Percentiles rank a stretch among this genome's conserved stretches.
Evolutionary conservation across 2,888 invertebrate genomes (phyloP).

Genomic region (Trypoxylon attenuatum): DNA sequence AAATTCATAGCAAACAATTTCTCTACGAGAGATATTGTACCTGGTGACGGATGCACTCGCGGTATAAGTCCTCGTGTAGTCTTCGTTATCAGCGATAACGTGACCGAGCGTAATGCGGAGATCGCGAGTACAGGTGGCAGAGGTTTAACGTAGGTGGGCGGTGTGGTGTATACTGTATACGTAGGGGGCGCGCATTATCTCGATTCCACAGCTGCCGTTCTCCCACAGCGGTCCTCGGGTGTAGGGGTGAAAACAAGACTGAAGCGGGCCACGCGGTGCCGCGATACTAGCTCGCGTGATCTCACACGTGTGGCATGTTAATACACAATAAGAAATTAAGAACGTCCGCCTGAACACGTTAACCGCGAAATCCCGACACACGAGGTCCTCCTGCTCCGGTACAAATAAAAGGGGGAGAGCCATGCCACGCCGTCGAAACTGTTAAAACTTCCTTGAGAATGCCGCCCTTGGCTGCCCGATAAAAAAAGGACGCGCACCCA

Average conservation of each 20-base stretch:
- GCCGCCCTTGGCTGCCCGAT: conserved; percentile 19
- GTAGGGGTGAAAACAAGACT: conserved; percentile 58
- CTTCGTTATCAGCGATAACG: conserved; percentile 54
- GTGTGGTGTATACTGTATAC: too few species aligned
- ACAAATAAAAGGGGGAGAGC: too few species aligned
- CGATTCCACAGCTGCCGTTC: conserved; percentile 66
- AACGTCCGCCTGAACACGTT: conserved; percentile 51
- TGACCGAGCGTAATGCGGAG: conserved; percentile 56
- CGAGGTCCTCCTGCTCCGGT: too few species aligned
- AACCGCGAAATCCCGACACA: too few species aligned
- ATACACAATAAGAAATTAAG: conserved; percentile 70
- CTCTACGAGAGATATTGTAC: too few species aligned
- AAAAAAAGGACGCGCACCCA: conserved; percentile 18
- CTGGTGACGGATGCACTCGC: neutral
- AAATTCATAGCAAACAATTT: too few species aligned
- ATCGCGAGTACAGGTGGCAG: conserved; percentile 35
- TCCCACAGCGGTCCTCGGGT: conserved; percentile 64
- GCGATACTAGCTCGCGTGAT: conserved; percentile 68
- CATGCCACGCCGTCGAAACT: too few species aligned
- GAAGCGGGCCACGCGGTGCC: conserved; percentile 32
- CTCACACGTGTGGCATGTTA: conserved; percentile 69
- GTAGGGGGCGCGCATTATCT: conserved; percentile 65
- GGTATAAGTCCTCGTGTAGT: neutral
- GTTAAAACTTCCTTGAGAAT: conserved; percentile 42
- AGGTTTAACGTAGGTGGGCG: conserved; percentile 29